Base-by-base conservation (phyloP, 2,797 vertebrate genomes). In the Taeniopygia guttata region DNA sequence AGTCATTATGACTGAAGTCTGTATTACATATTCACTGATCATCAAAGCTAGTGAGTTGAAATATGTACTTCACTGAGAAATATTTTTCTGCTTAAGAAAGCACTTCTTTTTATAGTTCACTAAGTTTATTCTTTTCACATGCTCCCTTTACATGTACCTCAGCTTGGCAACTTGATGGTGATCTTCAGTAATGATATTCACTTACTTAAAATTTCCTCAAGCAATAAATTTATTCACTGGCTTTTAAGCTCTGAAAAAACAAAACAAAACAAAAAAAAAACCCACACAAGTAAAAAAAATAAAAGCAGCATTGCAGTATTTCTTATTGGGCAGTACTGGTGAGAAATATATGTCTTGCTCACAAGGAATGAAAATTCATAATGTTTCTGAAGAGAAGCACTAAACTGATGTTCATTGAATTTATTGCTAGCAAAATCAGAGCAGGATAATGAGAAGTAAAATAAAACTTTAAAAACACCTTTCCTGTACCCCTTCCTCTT, bases 1-100 rank as follows among this genome's bases (percentile, higher is more conserved):
- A 86, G 42, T 67, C n/a, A 19, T 78, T 85, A 48, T 20, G 59
- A 67, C 36, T 89, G 54, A 80, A 38, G 14, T 49, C 58, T 77
- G 5, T 52, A 34, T 69, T 46, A 72, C 10, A 11, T 42, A 66
- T 64, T 77, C 85, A 64, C 43, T 77, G 51, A 72, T 67, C 66
- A 89, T 80, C 42, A 85, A 49, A 84, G 48, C 36, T 16, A 92
- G 64, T 68, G 64, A 93, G 36, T 9, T 89, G 46, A 87, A 94
- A 80, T 70, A 82, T 8, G 26, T 42, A 76, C 52, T 79, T 87
- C 45, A 70, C 36, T 52, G n/a, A 63, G 60, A 83, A 92, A 77
- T 87, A 85, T 49, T 93, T 86, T 95, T 94, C 77, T 80, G 55
- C 64, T 84, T 79, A 86, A 80, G 43, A 77, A 86, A 84, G 51